Conservation (phyloP, 2,797 vertebrate genomes). For the Pogonophryne albipinna region DNA sequence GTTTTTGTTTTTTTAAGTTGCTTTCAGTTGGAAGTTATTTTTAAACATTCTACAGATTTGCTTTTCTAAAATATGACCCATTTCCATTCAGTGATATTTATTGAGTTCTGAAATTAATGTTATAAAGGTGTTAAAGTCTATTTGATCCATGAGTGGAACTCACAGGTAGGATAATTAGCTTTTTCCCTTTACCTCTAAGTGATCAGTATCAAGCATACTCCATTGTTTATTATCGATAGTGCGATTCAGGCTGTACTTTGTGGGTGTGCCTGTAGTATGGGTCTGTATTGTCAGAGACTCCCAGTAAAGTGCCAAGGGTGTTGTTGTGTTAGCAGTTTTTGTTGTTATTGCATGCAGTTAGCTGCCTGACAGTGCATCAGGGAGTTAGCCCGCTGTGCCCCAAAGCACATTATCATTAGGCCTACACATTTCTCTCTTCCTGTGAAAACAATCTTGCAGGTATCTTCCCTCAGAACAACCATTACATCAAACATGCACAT, state of each 20-base stretch:
- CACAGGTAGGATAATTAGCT: not conserved
- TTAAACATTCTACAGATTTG: not conserved
- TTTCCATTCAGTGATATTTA: conserved; percentile 1
- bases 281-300: not conserved
- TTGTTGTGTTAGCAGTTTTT: not conserved
- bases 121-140: not conserved
- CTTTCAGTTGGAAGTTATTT: conserved; percentile 27
- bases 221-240: not conserved
- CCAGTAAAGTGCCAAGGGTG: not conserved
- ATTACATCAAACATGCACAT: too few species aligned
- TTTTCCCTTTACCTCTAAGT: not conserved
- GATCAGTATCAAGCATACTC: not conserved
- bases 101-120: not conserved
- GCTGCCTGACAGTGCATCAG: not conserved
- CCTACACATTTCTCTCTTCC: not conserved
- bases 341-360: not conserved
- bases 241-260: not conserved
- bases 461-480: not conserved
- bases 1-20: conserved; percentile 14
- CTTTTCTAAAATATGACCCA: conserved; percentile 4
- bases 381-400: not conserved
- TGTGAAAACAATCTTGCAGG: not conserved
- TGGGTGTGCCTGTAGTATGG: not conserved
- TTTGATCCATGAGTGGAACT: not conserved
- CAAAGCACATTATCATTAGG: not conserved